Evolutionary conservation across 2,797 vertebrate genomes (phyloP).

Genomic region (Labroides dimidiatus): DNA sequence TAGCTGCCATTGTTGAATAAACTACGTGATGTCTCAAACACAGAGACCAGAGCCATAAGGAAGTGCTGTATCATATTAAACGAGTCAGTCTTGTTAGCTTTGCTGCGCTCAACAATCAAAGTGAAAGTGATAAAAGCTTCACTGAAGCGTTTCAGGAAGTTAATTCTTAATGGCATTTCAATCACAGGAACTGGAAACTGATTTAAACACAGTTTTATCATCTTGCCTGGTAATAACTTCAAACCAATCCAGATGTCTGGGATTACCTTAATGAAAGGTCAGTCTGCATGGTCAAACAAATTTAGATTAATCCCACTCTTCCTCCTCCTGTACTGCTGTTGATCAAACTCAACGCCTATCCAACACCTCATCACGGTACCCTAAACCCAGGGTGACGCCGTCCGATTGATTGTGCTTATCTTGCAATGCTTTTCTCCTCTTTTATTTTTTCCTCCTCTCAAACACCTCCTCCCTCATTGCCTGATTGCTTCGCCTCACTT

Average conservation of each 20-base stretch:
- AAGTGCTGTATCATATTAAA: constrained; percentile 20
- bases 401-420: constrained; percentile 80
- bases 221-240: constrained; percentile 31
- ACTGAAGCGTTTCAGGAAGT: constrained; percentile 29
- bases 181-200: constrained; percentile 51
- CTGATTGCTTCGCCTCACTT: constrained; percentile 71
- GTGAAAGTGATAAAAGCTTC: constrained; percentile 20
- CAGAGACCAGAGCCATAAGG: constrained; percentile 5
- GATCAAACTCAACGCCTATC: constrained; percentile 39
- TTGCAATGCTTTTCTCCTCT: constrained; percentile 20
- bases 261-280: constrained; percentile 65
- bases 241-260: constrained; percentile 44
- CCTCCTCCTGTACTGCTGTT: constrained; percentile 20
- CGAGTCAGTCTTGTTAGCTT: constrained; percentile 14
- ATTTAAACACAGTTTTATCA: constrained; percentile 50
- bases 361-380: constrained; percentile 25
- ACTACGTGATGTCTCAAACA: constrained; percentile 31
- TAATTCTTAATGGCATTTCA: constrained; percentile 47
- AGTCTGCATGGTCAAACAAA: constrained; percentile 60
- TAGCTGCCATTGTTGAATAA: constrained; percentile 23
- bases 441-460: constrained; percentile 1
- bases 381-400: constrained; percentile 55
- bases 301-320: constrained; percentile 43
- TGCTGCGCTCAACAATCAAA: constrained; percentile 14
- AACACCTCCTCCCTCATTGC: constrained; percentile 57